These are phyloP conservation scores for Diarsia rubi DNA, from an alignment of 2,888 invertebrate species.

Conservation along the genomic window DNA sequence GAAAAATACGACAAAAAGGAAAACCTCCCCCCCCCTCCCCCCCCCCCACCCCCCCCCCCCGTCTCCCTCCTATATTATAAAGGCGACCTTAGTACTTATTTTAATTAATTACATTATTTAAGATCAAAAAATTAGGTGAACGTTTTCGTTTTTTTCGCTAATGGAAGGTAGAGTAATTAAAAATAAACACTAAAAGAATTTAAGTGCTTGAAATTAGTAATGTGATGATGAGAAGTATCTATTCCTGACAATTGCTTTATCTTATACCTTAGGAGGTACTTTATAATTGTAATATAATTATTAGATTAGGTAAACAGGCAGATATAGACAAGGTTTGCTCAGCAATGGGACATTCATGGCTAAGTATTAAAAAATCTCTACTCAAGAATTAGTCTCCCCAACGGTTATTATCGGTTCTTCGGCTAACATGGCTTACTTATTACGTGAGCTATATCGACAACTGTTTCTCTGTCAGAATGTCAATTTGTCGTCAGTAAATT, in stretches of 20 bases:
- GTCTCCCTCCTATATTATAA: too few relatives aligned
- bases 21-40: too few relatives aligned
- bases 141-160: constrained; percentile 8
- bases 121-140: neutral
- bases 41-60: too few relatives aligned
- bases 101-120: constrained; percentile 14
- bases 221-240: too few relatives aligned
- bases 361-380: too few relatives aligned
- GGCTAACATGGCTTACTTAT: neutral
- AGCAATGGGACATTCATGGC: neutral
- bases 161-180: constrained; percentile 8
- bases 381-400: neutral
- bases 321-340: neutral
- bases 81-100: neutral
- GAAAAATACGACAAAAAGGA: too few relatives aligned
- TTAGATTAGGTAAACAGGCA: neutral
- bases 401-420: neutral
- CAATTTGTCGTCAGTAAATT: neutral
- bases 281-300: neutral
- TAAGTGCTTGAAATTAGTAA: neutral
- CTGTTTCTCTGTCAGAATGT: neutral
- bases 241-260: neutral
- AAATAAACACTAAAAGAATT: constrained; percentile 3
- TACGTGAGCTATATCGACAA: neutral
- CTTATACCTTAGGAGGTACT: neutral